Evolutionary conservation across 2,113 vertebrate species (phyloP).

Genomic region (Pogonocichla stellata): DNA sequence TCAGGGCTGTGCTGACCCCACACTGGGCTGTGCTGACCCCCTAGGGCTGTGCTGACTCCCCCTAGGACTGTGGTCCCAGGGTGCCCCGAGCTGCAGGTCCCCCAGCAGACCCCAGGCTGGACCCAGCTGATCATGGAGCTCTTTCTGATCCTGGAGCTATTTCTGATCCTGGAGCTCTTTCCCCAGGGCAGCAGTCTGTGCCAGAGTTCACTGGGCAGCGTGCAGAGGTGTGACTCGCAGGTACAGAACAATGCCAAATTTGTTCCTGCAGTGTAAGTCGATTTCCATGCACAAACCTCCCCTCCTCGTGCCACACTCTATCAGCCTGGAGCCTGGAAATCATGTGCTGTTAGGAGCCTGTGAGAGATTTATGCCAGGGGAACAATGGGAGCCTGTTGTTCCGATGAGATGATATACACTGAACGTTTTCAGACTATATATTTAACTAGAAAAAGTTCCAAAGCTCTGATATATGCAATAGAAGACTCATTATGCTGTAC

Average conservation of each 20-base stretch:
- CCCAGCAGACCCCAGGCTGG: background rate
- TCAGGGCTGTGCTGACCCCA: background rate
- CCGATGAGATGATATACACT: slow-evolving; percentile 29
- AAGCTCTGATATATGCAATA: slow-evolving; percentile 48
- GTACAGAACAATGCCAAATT: slow-evolving; percentile 51
- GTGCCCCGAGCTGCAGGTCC: background rate
- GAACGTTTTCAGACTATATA: slow-evolving; percentile 1
- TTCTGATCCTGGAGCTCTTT: background rate
- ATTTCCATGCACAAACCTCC: slow-evolving; percentile 41
- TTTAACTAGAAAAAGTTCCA: slow-evolving; percentile 39
- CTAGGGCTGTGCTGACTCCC: too few species aligned
- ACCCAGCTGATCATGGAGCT: background rate
- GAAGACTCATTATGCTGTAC: slow-evolving; percentile 36
- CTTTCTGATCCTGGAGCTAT: background rate
- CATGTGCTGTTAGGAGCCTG: slow-evolving; percentile 1
- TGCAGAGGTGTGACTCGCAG: background rate
- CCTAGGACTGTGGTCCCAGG: background rate
- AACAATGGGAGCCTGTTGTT: slow-evolving; percentile 69
- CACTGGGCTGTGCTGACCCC: too few species aligned
- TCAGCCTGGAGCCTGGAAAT: slow-evolving; percentile 38
- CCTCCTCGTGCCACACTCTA: background rate
- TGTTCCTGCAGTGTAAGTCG: slow-evolving; percentile 12
- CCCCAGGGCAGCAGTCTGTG: background rate
- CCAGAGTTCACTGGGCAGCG: background rate
- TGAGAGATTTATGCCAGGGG: slow-evolving; percentile 38